Base-by-base conservation (phyloP, 2,888 invertebrate genomes). In the Microchrysa polita region DNA sequence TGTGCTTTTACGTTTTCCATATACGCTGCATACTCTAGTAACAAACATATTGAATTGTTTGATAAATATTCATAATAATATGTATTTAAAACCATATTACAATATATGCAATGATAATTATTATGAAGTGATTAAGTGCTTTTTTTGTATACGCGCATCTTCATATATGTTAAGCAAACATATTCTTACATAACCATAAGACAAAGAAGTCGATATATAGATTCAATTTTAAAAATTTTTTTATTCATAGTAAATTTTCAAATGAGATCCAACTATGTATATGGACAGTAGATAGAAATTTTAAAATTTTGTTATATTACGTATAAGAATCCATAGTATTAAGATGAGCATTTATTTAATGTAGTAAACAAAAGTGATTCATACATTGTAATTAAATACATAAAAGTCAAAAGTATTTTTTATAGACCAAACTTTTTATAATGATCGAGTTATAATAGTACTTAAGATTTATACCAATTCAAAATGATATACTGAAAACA, bases 391-490 rank as follows among this genome's bases (percentile, higher is more conserved):
- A 57, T n/a, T 16, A 55, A 53, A 67, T 18, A n/a, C 48, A 34
- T 34, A 34, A 34, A 34, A 34, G 42, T 52, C 23, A 52, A 53
- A 20, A 69, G 55, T 69, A 53, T 48, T 69, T 69, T 69, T 69
- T 69, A 69, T 69, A 69, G 69, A 69, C 55, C 55, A 34, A 55
- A 55, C 52, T 69, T 69, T n/a, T n/a, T 69, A 69, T 55, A 55
- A 55, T 34, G 57, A 55, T 53, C 9, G 40, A 53, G 34, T 48
- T 52, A n/a, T n/a, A 34, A 16, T 69, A 69, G 55, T 69, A 55
- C 55, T 55, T 69, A 69, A 69, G 69, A 55, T 69, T 69, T 69
- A 18, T 34, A 69, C 27, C 48, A 48, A 48, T 48, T 22, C 12
- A 44, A 48, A 12, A 65, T 34, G 27, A 34, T 5, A n/a, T n/a